Conservation (phyloP, 2,797 vertebrate species). For the Rhadinocentrus ornatus region DNA sequence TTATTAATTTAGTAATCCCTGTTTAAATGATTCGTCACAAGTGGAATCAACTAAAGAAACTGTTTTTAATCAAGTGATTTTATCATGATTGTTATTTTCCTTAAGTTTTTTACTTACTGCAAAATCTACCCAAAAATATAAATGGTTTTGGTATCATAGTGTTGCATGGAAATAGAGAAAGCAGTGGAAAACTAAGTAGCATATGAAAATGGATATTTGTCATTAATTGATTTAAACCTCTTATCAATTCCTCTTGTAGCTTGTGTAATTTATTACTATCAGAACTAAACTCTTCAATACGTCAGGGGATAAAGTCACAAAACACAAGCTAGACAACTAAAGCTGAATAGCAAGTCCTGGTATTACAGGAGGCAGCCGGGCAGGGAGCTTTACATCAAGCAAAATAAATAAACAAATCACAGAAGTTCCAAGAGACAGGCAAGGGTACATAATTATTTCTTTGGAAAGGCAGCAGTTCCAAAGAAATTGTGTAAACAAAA, state of each 20-base stretch:
- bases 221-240: not conserved
- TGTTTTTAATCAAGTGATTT: not conserved
- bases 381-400: slow-evolving; percentile 29
- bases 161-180: not conserved
- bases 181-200: not conserved
- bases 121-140: not conserved
- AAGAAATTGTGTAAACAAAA: slow-evolving; percentile 30
- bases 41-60: slow-evolving; percentile 5
- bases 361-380: slow-evolving; percentile 29
- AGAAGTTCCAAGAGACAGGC: slow-evolving; percentile 25
- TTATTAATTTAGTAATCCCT: not conserved
- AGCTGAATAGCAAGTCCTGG: slow-evolving; percentile 16
- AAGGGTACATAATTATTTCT: slow-evolving; percentile 23
- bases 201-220: not conserved
- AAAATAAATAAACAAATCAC: slow-evolving; percentile 11
- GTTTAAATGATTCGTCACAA: slow-evolving; percentile 16
- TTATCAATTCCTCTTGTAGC: slow-evolving; percentile 11
- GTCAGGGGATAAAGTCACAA: slow-evolving; percentile 23
- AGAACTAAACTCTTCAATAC: slow-evolving; percentile 34
- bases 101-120: not conserved
- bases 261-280: not conserved
- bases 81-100: not conserved
- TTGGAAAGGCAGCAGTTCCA: slow-evolving; percentile 50
- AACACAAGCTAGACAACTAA: slow-evolving; percentile 10
- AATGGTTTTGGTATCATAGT: not conserved